Evolutionary conservation across 2,888 invertebrate genomes (phyloP), one percentile per base, ranked within the genome.

Genomic region (Allophyes oxyacanthae): DNA sequence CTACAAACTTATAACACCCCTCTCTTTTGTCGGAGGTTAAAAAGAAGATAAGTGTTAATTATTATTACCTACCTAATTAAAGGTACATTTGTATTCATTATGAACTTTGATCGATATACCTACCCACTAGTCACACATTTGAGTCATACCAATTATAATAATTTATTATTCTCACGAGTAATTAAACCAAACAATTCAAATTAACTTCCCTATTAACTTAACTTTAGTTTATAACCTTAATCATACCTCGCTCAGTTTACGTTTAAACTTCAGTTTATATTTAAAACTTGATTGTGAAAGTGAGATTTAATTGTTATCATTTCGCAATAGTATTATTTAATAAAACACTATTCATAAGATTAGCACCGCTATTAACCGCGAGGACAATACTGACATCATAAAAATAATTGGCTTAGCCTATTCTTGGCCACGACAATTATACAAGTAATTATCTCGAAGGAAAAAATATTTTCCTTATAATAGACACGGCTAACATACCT

Each of bases 321-420:
- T 53, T 58, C 33, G 48, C 50, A 64, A 64, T 70, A 44, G n/a
- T 26, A 49, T 41, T 34, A 38, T 20, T 20, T 20, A 20, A 20
- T 53, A 56, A 66, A 66, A 64, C 54, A 66, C 42, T 41, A 58
- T 66, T 66, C 41, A 49, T 37, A 32, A 40, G 38, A 43, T 61
- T 51, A 44, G 4, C 34, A 11, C 49, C 53, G 49, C 28, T 46
- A 44, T 51, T 60, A 51, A 46, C 34, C 36, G 43, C 62, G 51
- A 59, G 63, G 70, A 78, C 78, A 78, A 59, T 68, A 70, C 75
- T 64, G 61, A 55, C 57, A 70, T 72, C 66, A 76, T 74, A 61
- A 72, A 67, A 63, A 72, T 76, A 78, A 80, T 78, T 57, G 69
- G 32, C 48, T 14, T 43, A 49, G 44, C 51, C 57, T 41, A 64